A percentile compares a stretch with the other conserved stretches of the same genome.
Evolutionary conservation across 1,140 invertebrate genomes (phyloP).

Genomic region (Aphelinus atriplicis): DNA sequence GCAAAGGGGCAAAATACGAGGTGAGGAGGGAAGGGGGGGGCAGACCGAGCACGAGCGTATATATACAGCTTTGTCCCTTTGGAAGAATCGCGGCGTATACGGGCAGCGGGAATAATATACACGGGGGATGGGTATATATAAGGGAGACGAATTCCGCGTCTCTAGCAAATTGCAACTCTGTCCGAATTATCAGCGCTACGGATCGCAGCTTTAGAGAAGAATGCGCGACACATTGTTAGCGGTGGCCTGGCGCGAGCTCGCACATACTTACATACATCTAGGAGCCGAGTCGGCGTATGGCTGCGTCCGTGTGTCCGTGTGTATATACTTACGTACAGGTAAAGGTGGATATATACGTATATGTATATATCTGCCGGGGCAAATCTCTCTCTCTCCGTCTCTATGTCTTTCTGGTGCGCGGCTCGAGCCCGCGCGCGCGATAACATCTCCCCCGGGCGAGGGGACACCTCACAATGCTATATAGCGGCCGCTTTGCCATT

Average conservation of each 20-base stretch:
- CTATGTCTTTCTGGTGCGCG: too few species aligned
- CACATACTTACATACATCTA: too few species aligned
- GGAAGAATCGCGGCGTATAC: neutral
- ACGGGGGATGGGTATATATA: constrained; percentile 33
- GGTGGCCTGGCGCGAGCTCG: too few species aligned
- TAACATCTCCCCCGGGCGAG: neutral
- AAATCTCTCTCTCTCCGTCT: too few species aligned
- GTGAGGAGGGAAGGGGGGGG: constrained; percentile 5
- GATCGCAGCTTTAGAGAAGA: constrained; percentile 54
- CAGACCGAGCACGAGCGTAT: constrained; percentile 2
- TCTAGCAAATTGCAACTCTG: constrained; percentile 59
- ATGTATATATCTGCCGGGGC: too few species aligned
- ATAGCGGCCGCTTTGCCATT: constrained; percentile 46
- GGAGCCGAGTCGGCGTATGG: too few species aligned
- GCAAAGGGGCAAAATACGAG: constrained; percentile 1
- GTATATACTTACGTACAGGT: too few species aligned
- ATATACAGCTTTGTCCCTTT: neutral
- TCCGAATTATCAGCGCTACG: constrained; percentile 55
- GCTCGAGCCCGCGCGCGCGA: too few species aligned
- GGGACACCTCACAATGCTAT: constrained; percentile 34
- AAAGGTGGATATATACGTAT: too few species aligned
- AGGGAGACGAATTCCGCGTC: constrained; percentile 43
- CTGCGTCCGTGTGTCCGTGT: too few species aligned
- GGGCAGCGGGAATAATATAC: constrained; percentile 21
- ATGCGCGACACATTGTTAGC: constrained; percentile 37